Evolutionary conservation across 2,888 invertebrate species (phyloP).

Genomic region (Perizoma affinitatum): DNA sequence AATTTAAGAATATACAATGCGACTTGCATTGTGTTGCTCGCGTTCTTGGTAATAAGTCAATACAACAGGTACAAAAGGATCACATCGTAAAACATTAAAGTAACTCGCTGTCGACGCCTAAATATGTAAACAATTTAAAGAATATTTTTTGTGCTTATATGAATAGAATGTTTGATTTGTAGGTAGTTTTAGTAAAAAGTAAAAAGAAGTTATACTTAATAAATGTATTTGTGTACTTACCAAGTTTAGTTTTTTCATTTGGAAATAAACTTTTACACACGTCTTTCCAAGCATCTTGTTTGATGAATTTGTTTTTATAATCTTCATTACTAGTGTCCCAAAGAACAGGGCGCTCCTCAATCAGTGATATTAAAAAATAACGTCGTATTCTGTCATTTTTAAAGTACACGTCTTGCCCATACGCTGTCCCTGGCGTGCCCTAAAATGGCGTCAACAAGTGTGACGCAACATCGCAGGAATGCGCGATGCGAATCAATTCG

Average conservation of each 20-base stretch:
- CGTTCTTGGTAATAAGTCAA: conserved; percentile 35
- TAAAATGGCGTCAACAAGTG: conserved; percentile 40
- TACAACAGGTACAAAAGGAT: conserved; percentile 37
- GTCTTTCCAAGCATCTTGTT: conserved; percentile 39
- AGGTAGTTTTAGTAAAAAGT: conserved; percentile 36
- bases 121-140: conserved; percentile 33
- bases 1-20: conserved; percentile 37
- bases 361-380: conserved; percentile 37
- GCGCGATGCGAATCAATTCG: conserved; percentile 40
- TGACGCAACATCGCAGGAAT: conserved; percentile 38
- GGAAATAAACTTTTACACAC: conserved; percentile 41
- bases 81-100: conserved; percentile 34
- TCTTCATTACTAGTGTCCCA: conserved; percentile 42
- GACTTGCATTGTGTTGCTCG: conserved; percentile 37
- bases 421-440: conserved; percentile 38
- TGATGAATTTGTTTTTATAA: conserved; percentile 40
- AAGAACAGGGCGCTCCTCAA: conserved; percentile 34
- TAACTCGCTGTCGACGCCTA: conserved; percentile 33
- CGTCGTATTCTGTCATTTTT: conserved; percentile 39
- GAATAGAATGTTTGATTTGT: conserved; percentile 38
- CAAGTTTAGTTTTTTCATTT: conserved; percentile 41
- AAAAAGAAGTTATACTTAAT: conserved; percentile 33
- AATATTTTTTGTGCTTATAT: conserved; percentile 34
- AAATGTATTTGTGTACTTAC: conserved; percentile 37
- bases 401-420: conserved; percentile 34